These are phyloP conservation scores for Thripadectes ignobilis DNA, from an alignment of 2,797 vertebrate species.

Conservation along the genomic window DNA sequence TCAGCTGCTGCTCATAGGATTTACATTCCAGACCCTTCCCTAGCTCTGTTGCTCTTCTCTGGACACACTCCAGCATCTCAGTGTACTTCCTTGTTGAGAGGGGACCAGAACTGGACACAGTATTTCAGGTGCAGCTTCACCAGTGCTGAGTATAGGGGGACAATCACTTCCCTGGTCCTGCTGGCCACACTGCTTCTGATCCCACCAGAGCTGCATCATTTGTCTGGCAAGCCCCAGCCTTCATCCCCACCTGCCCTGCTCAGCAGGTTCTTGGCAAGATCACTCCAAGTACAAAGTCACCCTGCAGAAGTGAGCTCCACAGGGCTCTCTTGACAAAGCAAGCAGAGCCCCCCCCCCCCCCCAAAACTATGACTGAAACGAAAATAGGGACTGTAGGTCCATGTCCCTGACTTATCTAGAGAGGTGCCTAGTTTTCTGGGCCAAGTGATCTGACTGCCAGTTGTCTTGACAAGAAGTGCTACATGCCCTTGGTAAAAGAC, in stretches of 20 bases:
- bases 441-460: background rate
- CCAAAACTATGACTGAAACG: rapidly evolving
- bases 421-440: background rate
- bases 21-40: background rate
- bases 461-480: background rate
- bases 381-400: background rate
- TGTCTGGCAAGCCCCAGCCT: background rate
- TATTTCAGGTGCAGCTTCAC: background rate
- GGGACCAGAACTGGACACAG: background rate
- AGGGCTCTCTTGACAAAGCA: background rate
- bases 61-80: background rate
- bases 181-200: no score
- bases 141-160: background rate
- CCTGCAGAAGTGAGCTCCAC: background rate
- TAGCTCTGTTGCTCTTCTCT: background rate
- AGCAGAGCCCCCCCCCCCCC: background rate
- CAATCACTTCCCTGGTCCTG: background rate
- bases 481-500: background rate
- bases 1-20: background rate
- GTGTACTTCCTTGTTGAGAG: background rate
- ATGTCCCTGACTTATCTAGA: background rate
- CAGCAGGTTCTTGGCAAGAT: background rate
- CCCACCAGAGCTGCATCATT: background rate
- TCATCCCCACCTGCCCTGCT: background rate
- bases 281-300: background rate